Base-by-base conservation (phyloP, 2,797 vertebrate genomes). In the Falco rusticolus region DNA sequence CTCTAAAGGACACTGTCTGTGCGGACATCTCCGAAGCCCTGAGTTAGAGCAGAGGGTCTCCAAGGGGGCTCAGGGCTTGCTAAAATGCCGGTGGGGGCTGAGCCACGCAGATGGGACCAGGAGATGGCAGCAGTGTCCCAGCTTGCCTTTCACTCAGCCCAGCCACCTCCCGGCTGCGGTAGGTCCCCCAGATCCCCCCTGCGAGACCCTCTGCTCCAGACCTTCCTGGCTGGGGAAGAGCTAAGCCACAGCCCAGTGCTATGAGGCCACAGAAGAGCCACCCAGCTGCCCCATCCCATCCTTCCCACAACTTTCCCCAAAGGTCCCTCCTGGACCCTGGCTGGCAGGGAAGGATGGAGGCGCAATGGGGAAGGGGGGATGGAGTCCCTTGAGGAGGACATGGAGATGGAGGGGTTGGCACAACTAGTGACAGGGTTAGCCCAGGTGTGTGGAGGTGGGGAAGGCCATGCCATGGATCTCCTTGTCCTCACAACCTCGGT, bases 101-200 rank as follows among this genome's bases (percentile, higher is more conserved):
- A 95, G 59, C 31, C 41, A n/a, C 47, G 66, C 93, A 87, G 79
- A 66, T 70, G 64, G 63, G 79, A 87, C 96, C 97, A 95, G 94
- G 85, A 97, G 97, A 95, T 97, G 97, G 97, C 97, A 97, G 96
- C 93, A 95, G 97, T 97, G 93, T 71, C 17, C 72, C 81, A 80
- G 71, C 80, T 34, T 85, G 82, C 70, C 82, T 89, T 94, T 83
- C 29, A 48, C 47, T 63, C 48, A 82, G 80, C 63, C 16, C 14
- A 10, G 81, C 69, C 63, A 53, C n/a, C 37, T 86, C 34, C 15
- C 0, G 0, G 37, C 51, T 54, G 37, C 64, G 59, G 75, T 41
- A 87, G 53, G 22, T 12, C 33, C 75, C 82, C 18, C 33, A 45
- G 13, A 48, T 37, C 33, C 15, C 6, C 24, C 53, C 16, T 60